Evolutionary conservation across 2,888 invertebrate genomes (phyloP), one percentile per base, ranked within the genome.

Genomic region (Dasypolia templi): DNA sequence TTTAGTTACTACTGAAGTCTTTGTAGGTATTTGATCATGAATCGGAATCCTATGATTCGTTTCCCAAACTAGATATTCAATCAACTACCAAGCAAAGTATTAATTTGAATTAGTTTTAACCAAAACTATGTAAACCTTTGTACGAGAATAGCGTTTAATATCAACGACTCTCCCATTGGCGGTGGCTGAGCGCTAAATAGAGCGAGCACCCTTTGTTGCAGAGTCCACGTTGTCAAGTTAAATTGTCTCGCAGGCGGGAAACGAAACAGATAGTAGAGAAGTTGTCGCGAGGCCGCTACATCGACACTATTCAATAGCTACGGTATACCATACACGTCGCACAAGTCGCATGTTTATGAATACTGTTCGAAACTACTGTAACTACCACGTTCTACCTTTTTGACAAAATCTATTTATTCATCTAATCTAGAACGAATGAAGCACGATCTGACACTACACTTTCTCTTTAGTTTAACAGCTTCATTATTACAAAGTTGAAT

Each of bases 211-310:
- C 91, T 93, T 95, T 96, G 95, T 95, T 94, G 89, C 87, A 83
- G 89, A 92, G 91, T 91, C 93, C 92, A 93, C 90, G 94, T 94
- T 94, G 95, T 93, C 95, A 95, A 96, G 96, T 95, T 96, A 94
- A 95, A 95, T 95, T 95, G 95, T 96, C 94, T 95, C 94, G 87
- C 90, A 88, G 93, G 92, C 94, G 95, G 95, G 93, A 94, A 95
- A 94, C 94, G 93, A 94, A 94, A 95, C 93, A 93, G 95, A 96
- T 96, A 95, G 94, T 91, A 89, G 92, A 91, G 93, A 95, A 96
- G 94, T 96, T 95, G 94, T 91, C 88, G 91, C 87, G 90, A 90
- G 92, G 89, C 92, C 89, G 90, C 92, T 88, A 91, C 93, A 94
- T 95, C 93, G 95, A 93, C 94, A 92, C 92, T 91, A 93, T 95